Percentiles rank a stretch among this genome's conserved stretches.
Evolutionary conservation across 1,140 invertebrate species (phyloP).

Genomic region (Meteorus sp.): DNA sequence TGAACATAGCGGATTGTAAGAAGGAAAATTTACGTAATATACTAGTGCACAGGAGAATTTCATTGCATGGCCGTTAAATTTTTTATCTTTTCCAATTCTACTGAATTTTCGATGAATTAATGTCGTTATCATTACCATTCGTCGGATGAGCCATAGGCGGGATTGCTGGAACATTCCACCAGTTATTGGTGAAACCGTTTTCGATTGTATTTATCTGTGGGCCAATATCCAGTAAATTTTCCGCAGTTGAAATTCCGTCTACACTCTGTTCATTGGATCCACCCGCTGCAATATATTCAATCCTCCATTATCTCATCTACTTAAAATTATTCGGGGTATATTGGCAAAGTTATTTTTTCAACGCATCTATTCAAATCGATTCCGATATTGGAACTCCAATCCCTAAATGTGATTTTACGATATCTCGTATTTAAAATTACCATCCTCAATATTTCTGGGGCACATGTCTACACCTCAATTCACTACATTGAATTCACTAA

Average conservation of each 20-base stretch:
- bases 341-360: too few species aligned
- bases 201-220: slow-evolving; percentile 40
- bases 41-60: neutral
- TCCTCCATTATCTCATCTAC: too few species aligned
- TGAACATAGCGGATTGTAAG: neutral
- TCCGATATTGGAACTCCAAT: too few species aligned
- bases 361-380: too few species aligned
- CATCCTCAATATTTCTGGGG: too few species aligned
- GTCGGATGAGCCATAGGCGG: slow-evolving; percentile 38
- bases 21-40: neutral
- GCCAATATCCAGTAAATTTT: slow-evolving; percentile 47
- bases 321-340: too few species aligned
- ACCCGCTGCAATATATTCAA: slow-evolving; percentile 22
- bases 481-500: too few species aligned
- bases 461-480: too few species aligned
- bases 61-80: neutral
- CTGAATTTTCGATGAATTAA: slow-evolving; percentile 10
- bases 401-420: too few species aligned
- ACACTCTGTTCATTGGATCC: slow-evolving; percentile 41
- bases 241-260: slow-evolving; percentile 40
- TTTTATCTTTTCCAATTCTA: neutral
- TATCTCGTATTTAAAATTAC: too few species aligned
- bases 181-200: slow-evolving; percentile 38
- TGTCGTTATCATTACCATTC: slow-evolving; percentile 37
- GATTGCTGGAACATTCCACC: slow-evolving; percentile 41